Evolutionary conservation across 2,888 invertebrate species (phyloP).

Genomic region (Campoplex nolae): DNA sequence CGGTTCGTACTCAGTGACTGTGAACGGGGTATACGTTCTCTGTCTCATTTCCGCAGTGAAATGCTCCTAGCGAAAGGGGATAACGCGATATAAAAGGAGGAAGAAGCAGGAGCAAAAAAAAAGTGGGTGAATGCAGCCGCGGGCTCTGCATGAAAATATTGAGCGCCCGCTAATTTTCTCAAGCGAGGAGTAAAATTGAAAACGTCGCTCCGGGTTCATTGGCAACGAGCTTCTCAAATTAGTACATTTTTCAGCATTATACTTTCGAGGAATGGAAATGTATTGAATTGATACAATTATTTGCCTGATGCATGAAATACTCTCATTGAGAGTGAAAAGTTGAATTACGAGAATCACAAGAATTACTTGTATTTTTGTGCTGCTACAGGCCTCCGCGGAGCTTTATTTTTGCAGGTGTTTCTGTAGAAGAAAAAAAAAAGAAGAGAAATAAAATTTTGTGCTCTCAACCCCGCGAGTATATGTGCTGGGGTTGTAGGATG

Average conservation of each 20-base stretch:
- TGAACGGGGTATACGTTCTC: constrained; percentile 5
- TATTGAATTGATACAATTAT: neutral
- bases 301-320: neutral
- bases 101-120: neutral
- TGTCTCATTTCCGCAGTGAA: constrained; percentile 4
- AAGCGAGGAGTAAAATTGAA: constrained; percentile 49
- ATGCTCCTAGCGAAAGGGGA: neutral
- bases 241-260: neutral
- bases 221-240: constrained; percentile 1
- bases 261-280: neutral
- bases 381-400: neutral
- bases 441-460: neutral
- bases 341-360: constrained; percentile 3
- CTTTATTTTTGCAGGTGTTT: constrained; percentile 13
- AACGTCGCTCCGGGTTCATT: constrained; percentile 14
- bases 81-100: neutral
- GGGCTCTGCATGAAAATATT: constrained; percentile 45
- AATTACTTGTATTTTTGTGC: neutral
- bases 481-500: neutral
- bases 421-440: neutral
- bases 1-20: constrained; percentile 47
- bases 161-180: constrained; percentile 60
- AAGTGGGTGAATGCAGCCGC: neutral
- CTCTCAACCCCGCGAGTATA: constrained; percentile 1
- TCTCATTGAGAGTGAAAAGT: neutral